Evolutionary conservation across 2,888 invertebrate genomes (phyloP).

Genomic region (Drosophila flavopinicola): DNA sequence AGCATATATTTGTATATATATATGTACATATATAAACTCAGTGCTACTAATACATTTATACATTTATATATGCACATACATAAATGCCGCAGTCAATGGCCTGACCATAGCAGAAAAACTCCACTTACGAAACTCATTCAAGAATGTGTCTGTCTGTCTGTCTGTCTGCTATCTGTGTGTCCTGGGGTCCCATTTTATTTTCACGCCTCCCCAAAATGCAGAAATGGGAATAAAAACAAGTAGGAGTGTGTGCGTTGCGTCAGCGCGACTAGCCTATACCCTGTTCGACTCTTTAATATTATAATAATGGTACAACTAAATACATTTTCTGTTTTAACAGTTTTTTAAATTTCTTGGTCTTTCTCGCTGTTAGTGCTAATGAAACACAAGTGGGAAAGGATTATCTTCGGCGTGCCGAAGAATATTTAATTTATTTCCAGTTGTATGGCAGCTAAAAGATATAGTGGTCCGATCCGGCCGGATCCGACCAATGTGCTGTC

Average conservation of each 20-base stretch:
- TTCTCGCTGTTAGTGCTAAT: too few relatives aligned
- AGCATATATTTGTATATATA: slow-evolving; percentile 16
- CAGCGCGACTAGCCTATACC: slow-evolving; percentile 1
- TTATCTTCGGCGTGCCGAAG: too few relatives aligned
- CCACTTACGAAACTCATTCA: slow-evolving; percentile 38
- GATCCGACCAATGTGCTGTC: too few relatives aligned
- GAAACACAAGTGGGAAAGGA: too few relatives aligned
- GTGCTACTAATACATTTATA: slow-evolving; percentile 23
- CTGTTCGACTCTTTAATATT: neutral
- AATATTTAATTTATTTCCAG: too few relatives aligned
- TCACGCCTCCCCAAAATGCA: slow-evolving; percentile 64
- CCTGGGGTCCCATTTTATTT: slow-evolving; percentile 20
- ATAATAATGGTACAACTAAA: too few relatives aligned
- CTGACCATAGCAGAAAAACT: slow-evolving; percentile 48
- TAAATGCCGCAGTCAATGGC: slow-evolving; percentile 51
- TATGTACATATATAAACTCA: slow-evolving; percentile 23
- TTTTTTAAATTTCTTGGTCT: too few relatives aligned
- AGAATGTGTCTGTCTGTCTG: slow-evolving; percentile 18
- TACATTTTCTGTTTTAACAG: too few relatives aligned
- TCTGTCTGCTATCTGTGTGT: slow-evolving; percentile 2
- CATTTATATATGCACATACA: slow-evolving; percentile 32
- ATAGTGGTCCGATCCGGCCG: too few relatives aligned
- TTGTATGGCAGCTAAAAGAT: too few relatives aligned
- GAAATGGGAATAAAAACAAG: slow-evolving; percentile 31
- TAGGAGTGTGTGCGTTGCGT: neutral